A percentile compares a stretch with the other conserved stretches of the same genome.
These are phyloP conservation scores for Barbus barbus DNA, from an alignment of 2,113 vertebrate genomes.

Conservation along the genomic window DNA sequence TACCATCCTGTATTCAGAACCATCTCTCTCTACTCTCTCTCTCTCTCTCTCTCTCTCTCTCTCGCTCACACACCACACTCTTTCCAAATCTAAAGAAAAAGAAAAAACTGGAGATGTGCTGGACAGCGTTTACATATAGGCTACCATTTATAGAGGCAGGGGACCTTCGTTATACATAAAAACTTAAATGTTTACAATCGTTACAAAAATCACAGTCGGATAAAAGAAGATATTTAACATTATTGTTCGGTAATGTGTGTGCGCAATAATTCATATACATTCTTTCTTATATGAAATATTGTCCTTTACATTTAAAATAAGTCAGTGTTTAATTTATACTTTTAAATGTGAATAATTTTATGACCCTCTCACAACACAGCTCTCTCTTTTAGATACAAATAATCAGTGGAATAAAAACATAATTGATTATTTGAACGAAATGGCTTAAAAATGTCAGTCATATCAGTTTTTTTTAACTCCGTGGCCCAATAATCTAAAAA, in stretches of 20 bases:
- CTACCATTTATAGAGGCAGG: no score
- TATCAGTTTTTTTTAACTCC: background rate
- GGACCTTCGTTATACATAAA: no score
- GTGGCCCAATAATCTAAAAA: background rate
- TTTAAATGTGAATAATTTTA: slow-evolving; percentile 22
- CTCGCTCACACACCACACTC: background rate
- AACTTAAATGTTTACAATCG: no score
- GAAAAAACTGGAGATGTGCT: no score
- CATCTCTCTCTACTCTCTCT: slow-evolving; percentile 78
- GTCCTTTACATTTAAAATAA: background rate
- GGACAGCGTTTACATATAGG: no score
- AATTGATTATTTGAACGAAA: background rate
- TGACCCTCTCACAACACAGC: background rate
- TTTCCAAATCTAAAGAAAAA: slow-evolving; percentile 31
- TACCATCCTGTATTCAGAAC: slow-evolving; percentile 93
- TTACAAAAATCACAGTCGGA: no score
- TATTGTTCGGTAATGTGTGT: no score
- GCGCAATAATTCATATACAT: background rate
- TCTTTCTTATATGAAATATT: background rate
- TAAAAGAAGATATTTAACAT: no score
- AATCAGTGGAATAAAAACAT: background rate
- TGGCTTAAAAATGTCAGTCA: background rate
- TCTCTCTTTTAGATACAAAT: background rate
- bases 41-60: background rate
- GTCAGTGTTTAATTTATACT: background rate